These are phyloP conservation scores for Littorina saxatilis DNA, from an alignment of 1,140 invertebrate species.

Conservation along the genomic window DNA sequence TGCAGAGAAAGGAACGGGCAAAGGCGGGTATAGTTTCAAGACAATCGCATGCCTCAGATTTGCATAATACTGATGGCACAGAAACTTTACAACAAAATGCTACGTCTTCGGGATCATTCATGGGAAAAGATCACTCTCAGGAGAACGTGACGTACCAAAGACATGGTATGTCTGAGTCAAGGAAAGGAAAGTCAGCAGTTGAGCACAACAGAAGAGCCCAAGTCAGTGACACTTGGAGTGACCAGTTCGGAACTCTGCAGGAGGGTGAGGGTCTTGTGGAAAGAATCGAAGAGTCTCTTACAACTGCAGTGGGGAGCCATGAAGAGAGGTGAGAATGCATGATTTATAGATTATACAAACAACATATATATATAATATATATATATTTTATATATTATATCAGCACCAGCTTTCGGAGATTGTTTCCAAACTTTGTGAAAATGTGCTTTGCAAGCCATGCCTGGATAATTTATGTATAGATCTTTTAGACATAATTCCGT, in stretches of 20 bases:
- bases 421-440: background rate
- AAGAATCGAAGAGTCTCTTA: constrained; percentile 26
- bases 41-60: background rate
- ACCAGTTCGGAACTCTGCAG: constrained; percentile 34
- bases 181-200: background rate
- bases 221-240: background rate
- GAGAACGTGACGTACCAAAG: no score
- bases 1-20: background rate
- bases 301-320: constrained; percentile 28
- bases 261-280: constrained; percentile 23
- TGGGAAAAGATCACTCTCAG: no score
- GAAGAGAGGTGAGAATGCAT: constrained; percentile 26
- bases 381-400: constrained; percentile 9
- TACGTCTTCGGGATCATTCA: no score
- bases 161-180: no score
- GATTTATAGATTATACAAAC: background rate
- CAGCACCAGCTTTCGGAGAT: background rate
- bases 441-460: no score
- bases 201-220: background rate
- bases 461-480: no score
- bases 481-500: no score
- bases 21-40: no score
- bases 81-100: no score
- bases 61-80: background rate
- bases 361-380: background rate